A percentile compares a stretch with the other conserved stretches of the same genome.
Conservation (phyloP, 2,888 invertebrate species). For the Steinernema hermaphroditum region DNA sequence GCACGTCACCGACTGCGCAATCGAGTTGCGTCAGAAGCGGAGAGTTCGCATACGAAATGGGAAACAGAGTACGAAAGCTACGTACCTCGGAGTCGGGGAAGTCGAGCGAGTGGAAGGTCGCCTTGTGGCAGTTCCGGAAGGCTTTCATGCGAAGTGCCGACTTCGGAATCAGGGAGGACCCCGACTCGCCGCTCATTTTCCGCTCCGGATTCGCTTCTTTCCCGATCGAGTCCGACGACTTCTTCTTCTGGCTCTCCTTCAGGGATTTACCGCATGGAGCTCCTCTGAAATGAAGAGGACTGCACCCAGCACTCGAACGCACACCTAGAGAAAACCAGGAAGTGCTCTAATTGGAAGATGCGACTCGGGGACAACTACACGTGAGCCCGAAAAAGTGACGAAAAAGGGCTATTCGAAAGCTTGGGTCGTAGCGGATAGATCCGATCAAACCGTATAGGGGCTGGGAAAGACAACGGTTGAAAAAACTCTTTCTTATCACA, state of each 20-base stretch:
- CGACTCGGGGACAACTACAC: no score
- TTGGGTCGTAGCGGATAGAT: no score
- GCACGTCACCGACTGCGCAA: constrained; percentile 6
- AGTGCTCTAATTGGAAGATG: no score
- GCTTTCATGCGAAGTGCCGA: constrained; percentile 6
- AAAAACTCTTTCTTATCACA: no score
- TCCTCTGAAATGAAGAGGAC: neutral
- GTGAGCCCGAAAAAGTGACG: no score
- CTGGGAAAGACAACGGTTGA: no score
- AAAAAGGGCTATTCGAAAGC: no score
- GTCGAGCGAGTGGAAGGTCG: constrained; percentile 5
- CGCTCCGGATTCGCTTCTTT: neutral
- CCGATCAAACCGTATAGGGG: no score
- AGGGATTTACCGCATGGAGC: neutral
- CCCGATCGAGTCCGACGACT: neutral
- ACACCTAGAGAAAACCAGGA: no score
- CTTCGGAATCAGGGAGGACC: neutral
- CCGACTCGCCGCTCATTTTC: constrained; percentile 13
- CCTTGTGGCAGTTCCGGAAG: constrained; percentile 19
- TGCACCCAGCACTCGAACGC: no score
- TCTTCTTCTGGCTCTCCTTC: constrained; percentile 13
- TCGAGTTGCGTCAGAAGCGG: constrained; percentile 18
- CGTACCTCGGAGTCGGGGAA: constrained; percentile 13
- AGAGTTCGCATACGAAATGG: constrained; percentile 11
- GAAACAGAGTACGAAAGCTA: neutral